A percentile compares a stretch with the other conserved stretches of the same genome.
These are phyloP conservation scores for Drosophila birchii DNA, from an alignment of 2,888 invertebrate species.

Conservation along the genomic window DNA sequence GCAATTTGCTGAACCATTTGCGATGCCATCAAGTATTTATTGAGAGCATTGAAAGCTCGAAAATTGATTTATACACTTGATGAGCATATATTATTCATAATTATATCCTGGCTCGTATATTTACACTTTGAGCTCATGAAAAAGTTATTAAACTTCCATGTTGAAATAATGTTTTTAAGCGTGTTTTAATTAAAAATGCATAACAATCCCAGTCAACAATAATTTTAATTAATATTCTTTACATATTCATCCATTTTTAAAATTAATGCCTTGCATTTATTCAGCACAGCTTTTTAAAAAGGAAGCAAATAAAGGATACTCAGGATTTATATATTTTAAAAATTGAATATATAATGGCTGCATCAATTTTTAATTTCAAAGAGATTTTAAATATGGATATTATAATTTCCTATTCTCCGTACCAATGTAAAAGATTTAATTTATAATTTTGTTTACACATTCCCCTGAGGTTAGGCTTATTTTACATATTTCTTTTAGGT, in stretches of 20 bases:
- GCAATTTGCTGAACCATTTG: constrained; percentile 32
- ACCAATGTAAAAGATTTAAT: too few relatives aligned
- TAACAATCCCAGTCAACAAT: not conserved
- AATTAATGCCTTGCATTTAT: not conserved
- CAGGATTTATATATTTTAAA: not conserved
- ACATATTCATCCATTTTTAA: not conserved
- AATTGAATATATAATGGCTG: not conserved
- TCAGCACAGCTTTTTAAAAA: not conserved
- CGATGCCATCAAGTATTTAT: constrained; percentile 32
- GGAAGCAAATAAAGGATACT: too few relatives aligned
- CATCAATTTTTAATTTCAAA: not conserved
- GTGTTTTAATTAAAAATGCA: not conserved
- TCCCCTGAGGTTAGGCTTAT: not conserved
- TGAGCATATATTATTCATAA: constrained; percentile 21
- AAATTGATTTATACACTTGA: constrained; percentile 22
- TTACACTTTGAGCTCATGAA: not conserved
- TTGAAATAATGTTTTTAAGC: constrained; percentile 6
- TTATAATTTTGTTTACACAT: not conserved
- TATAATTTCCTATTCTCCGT: not conserved
- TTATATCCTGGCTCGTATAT: not conserved
- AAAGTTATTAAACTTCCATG: constrained; percentile 2
- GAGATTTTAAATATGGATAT: too few relatives aligned
- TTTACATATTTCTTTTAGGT: not conserved
- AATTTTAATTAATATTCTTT: constrained; percentile 15
- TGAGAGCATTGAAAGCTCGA: not conserved